These are phyloP conservation scores for Scarus forsteni DNA, from an alignment of 2,797 vertebrate species.

Conservation along the genomic window DNA sequence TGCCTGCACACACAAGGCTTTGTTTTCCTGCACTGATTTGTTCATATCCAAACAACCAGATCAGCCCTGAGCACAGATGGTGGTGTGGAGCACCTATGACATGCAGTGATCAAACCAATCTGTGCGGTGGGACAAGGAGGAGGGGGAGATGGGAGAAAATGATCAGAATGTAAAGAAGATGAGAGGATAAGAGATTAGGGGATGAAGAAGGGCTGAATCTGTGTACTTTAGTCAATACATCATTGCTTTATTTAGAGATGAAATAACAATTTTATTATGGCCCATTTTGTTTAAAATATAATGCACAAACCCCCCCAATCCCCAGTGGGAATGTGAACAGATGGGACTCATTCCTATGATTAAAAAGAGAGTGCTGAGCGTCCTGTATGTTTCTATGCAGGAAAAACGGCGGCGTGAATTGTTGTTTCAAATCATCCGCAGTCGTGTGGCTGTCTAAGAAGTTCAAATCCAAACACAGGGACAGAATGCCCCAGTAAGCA, in stretches of 20 bases:
- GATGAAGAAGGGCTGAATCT: slow-evolving; percentile 42
- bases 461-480: slow-evolving; percentile 39
- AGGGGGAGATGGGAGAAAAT: slow-evolving; percentile 35
- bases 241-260: slow-evolving; percentile 41
- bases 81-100: slow-evolving; percentile 59
- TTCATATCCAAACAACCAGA: slow-evolving; percentile 50
- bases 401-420: slow-evolving; percentile 50
- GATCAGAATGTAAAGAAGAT: slow-evolving; percentile 59
- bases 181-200: slow-evolving; percentile 71
- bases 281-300: slow-evolving; percentile 30
- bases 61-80: slow-evolving; percentile 64
- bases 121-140: slow-evolving; percentile 6
- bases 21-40: slow-evolving; percentile 31
- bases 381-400: slow-evolving; percentile 25
- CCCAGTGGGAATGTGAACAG: slow-evolving; percentile 41
- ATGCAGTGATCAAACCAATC: slow-evolving; percentile 51
- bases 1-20: slow-evolving; percentile 25
- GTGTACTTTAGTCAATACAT: slow-evolving; percentile 49
- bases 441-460: slow-evolving; percentile 53
- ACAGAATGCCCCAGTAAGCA: slow-evolving; percentile 74
- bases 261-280: slow-evolving; percentile 42
- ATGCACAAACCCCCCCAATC: slow-evolving; percentile 2
- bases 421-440: slow-evolving; percentile 54
- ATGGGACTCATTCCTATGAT: slow-evolving; percentile 62
- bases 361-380: slow-evolving; percentile 44